Conservation (phyloP, 2,888 invertebrate genomes). For the Eupithecia vulgata region DNA sequence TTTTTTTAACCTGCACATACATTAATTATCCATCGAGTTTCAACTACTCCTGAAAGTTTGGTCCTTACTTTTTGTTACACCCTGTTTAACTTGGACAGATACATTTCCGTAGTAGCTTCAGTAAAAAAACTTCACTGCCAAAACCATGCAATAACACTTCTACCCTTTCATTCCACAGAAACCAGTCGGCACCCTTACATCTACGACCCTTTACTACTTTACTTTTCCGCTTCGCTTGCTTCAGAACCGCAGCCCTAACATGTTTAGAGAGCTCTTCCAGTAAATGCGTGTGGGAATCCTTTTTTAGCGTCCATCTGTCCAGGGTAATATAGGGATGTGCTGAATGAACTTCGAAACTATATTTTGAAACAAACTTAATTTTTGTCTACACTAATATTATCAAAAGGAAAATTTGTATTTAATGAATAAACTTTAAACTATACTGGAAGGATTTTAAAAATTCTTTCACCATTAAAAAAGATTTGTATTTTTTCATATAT, state of each 20-base stretch:
- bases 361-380: neutral
- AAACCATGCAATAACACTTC: slow-evolving; percentile 4
- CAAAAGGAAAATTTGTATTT: too few relatives aligned
- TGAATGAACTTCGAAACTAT: neutral
- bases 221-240: slow-evolving; percentile 41
- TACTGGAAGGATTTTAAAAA: too few relatives aligned
- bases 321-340: slow-evolving; percentile 32
- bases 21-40: neutral
- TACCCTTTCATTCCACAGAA: neutral
- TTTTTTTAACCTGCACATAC: neutral
- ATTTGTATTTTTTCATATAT: too few relatives aligned
- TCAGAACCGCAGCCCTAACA: slow-evolving; percentile 43
- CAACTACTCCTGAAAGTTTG: neutral
- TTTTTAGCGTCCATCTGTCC: slow-evolving; percentile 55
- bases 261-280: slow-evolving; percentile 54
- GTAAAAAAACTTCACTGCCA: neutral
- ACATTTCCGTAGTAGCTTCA: neutral
- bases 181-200: slow-evolving; percentile 3
- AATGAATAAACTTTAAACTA: too few relatives aligned
- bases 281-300: slow-evolving; percentile 64
- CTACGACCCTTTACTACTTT: slow-evolving; percentile 16
- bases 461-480: too few relatives aligned
- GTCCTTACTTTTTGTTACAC: neutral
- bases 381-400: too few relatives aligned
- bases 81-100: neutral